These are phyloP conservation scores for Pachyuromys duprasi DNA, from an alignment of 2,797 vertebrate genomes.

Conservation along the genomic window DNA sequence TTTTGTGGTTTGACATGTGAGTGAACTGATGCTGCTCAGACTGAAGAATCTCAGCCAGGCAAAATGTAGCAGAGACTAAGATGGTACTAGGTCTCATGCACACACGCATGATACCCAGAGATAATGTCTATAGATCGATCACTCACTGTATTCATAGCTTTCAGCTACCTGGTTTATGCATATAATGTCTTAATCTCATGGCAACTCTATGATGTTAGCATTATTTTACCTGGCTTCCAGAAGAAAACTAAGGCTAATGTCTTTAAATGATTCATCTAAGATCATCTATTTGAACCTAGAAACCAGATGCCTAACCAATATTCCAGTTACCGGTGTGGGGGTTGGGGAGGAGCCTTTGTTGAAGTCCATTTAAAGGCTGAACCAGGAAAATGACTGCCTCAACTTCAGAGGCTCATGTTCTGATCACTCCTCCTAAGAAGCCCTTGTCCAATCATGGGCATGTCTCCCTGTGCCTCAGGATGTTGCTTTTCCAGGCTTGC, in stretches of 20 bases:
- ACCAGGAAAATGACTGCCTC: not conserved
- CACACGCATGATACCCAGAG: accelerated
- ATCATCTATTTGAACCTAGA: not conserved
- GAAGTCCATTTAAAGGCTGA: not conserved
- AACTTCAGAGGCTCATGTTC: not conserved
- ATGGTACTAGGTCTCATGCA: not conserved
- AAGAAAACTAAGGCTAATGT: constrained; percentile 36
- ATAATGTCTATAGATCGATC: not conserved
- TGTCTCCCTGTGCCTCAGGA: not conserved
- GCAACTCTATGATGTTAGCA: not conserved
- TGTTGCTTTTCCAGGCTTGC: not conserved
- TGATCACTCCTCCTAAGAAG: not conserved
- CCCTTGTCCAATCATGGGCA: not conserved
- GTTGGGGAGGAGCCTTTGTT: not conserved
- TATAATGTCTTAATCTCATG: not conserved
- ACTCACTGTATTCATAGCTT: not conserved
- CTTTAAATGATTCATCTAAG: not conserved
- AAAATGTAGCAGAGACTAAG: not conserved
- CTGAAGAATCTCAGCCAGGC: not conserved
- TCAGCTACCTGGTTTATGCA: not conserved
- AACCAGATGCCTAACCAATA: not conserved
- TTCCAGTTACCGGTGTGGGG: not conserved
- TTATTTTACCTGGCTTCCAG: constrained; percentile 28
- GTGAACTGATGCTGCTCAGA: not conserved
- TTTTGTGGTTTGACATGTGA: not conserved